Base-by-base conservation (phyloP, 2,888 invertebrate species). In the Zygothrica quintamaculata region DNA sequence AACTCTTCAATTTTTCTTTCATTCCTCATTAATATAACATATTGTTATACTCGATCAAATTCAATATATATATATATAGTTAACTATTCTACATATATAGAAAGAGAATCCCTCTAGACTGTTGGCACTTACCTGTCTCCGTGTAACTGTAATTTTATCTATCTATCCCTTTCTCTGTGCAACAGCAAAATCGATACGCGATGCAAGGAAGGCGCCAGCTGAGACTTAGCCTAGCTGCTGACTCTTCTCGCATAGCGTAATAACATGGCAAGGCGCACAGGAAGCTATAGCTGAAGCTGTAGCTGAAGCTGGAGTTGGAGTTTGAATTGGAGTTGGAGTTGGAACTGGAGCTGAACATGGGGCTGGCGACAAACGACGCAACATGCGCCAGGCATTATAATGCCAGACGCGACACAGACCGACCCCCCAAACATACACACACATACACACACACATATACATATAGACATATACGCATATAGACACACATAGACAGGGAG, bases 351-450 rank as follows among this genome's bases (percentile, higher is more conserved):
- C 42, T 26, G 52, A 55, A 51, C 68, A 48, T 80, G 82, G 70
- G 76, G 61, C 74, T 59, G 68, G 77, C 64, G 68, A 61, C 55
- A 69, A 52, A 65, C 68, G 64, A 65, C 42, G 70, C 66, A 73
- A 61, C 66, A 76, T 73, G 76, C 76, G 73, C 72, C 55, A 56
- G 72, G 65, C 74, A 72, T 77, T 71, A 81, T 81, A 81, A 81
- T 81, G 84, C 84, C 84, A 81, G 82, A 84, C 84, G 80, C 81
- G 80, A 84, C 84, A 74, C 74, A 77, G 74, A 70, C 66, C 74
- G 60, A 70, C 58, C 62, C 52, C 66, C 40, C 36, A 44, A 8
- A 53, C 15, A 59, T 13, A 59, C 29, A 53, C 15, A 36, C 33
- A 50, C 31, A 59, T 5, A 33, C 6, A 22, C 15, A 15, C 43